Conservation (phyloP, 2,113 vertebrate genomes). For the Sinocyclocheilus rhinocerous region DNA sequence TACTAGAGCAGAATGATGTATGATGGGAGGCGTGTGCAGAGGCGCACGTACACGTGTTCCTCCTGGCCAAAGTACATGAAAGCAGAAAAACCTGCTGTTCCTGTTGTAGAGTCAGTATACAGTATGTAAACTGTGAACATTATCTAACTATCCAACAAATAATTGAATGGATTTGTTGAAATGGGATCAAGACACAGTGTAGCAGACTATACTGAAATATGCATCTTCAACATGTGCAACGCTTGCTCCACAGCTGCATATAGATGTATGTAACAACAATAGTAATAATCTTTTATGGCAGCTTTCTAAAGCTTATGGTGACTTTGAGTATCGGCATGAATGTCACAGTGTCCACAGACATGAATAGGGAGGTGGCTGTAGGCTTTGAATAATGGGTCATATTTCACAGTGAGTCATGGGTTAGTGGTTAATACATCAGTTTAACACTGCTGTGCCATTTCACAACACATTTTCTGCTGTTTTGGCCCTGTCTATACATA, state of each 20-base stretch:
- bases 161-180: too few relatives aligned
- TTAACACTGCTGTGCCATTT: not conserved
- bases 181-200: too few relatives aligned
- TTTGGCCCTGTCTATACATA: too few relatives aligned
- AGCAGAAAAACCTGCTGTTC: constrained; percentile 4
- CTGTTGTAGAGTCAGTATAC: not conserved
- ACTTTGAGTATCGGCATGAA: not conserved
- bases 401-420: constrained; percentile 9
- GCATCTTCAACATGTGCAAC: too few relatives aligned
- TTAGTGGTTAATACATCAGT: not conserved
- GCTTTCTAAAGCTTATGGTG: not conserved
- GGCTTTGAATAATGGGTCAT: not conserved
- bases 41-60: not conserved
- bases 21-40: not conserved
- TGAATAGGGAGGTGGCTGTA: not conserved
- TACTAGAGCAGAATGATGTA: not conserved
- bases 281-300: too few relatives aligned
- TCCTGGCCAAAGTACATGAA: not conserved
- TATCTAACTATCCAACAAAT: not conserved
- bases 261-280: too few relatives aligned
- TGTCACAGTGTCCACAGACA: not conserved
- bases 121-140: not conserved
- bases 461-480: not conserved
- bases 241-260: too few relatives aligned
- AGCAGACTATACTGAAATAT: too few relatives aligned